A percentile compares a stretch with the other conserved stretches of the same genome.
These are phyloP conservation scores for Pyxicephalus adspersus DNA, from an alignment of 2,113 vertebrate genomes.

Conservation along the genomic window DNA sequence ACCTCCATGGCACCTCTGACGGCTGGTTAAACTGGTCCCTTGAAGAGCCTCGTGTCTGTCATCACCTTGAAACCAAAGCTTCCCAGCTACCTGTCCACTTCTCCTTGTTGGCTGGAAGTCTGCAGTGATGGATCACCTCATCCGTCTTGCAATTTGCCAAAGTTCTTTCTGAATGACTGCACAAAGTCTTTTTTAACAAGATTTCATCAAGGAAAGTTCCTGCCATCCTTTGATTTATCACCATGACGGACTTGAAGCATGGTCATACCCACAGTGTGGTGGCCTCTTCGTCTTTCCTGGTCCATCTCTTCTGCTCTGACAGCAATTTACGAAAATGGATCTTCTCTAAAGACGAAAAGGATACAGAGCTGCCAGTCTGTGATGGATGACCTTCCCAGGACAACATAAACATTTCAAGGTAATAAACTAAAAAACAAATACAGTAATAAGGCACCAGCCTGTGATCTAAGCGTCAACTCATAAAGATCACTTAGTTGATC, in stretches of 20 bases:
- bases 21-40: slow-evolving; percentile 19
- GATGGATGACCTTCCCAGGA: slow-evolving; percentile 21
- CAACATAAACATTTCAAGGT: slow-evolving; percentile 19
- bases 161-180: slow-evolving; percentile 46
- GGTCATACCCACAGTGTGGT: not conserved
- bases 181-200: slow-evolving; percentile 42
- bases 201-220: slow-evolving; percentile 52
- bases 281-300: not conserved
- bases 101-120: slow-evolving; percentile 12
- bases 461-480: not conserved
- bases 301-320: slow-evolving; percentile 7
- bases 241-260: slow-evolving; percentile 17
- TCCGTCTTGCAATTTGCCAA: slow-evolving; percentile 52
- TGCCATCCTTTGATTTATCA: slow-evolving; percentile 47
- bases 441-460: not conserved
- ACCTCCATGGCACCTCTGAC: not conserved
- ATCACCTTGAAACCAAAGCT: slow-evolving; percentile 50
- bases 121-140: slow-evolving; percentile 46
- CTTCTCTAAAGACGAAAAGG: not conserved
- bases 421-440: slow-evolving; percentile 40
- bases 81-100: slow-evolving; percentile 39
- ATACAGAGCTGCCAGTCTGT: slow-evolving; percentile 27
- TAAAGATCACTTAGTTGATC: no score
- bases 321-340: slow-evolving; percentile 34
- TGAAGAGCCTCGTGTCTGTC: slow-evolving; percentile 24